Evolutionary conservation across 2,113 vertebrate genomes (phyloP).

Genomic region (Copsychus sechellarum): DNA sequence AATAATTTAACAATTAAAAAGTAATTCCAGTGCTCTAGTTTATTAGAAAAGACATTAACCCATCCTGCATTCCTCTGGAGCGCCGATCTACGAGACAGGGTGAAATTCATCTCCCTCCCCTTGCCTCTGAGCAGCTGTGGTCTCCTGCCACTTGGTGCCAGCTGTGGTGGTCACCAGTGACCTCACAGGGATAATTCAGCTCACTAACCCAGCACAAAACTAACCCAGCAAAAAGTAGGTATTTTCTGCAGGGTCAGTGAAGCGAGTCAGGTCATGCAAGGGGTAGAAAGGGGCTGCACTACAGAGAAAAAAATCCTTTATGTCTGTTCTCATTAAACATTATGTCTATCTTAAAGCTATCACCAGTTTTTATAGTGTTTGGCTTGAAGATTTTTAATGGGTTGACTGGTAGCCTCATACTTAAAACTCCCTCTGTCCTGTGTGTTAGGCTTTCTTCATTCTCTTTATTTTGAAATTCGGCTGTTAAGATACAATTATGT

Average conservation of each 20-base stretch:
- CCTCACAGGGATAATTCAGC: not conserved
- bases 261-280: not conserved
- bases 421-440: not conserved
- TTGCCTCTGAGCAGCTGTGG: not conserved
- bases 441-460: not conserved
- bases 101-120: not conserved
- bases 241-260: not conserved
- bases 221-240: not conserved
- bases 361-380: not conserved
- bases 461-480: not conserved
- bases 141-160: not conserved
- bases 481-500: not conserved
- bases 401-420: not conserved
- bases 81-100: not conserved
- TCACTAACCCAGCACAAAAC: not conserved
- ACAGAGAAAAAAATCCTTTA: not conserved
- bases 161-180: not conserved
- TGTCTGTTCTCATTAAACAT: not conserved
- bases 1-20: not conserved
- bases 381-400: not conserved
- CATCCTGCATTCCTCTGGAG: fast-evolving
- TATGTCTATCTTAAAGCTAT: not conserved
- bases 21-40: not conserved
- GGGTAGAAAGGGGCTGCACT: not conserved
- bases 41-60: not conserved